Conservation (phyloP, 2,113 vertebrate species). For the Scomber scombrus region DNA sequence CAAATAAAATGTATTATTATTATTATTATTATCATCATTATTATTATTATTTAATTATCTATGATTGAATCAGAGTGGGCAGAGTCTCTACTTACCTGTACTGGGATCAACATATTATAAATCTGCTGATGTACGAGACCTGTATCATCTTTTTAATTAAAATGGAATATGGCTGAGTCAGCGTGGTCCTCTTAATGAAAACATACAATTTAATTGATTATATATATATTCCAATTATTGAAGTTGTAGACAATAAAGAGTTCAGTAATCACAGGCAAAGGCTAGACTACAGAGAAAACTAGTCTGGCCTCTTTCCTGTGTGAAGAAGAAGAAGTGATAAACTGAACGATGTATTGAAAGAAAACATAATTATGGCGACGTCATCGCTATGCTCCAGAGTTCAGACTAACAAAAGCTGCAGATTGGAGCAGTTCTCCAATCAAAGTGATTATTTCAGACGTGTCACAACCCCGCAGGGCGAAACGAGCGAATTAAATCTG, state of each 20-base stretch:
- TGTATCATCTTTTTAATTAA: constrained; percentile 42
- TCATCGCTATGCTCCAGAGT: neutral
- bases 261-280: neutral
- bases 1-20: no score
- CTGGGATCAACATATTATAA: constrained; percentile 6
- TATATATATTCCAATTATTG: neutral
- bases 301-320: neutral
- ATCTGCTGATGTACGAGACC: neutral
- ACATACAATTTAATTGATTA: neutral
- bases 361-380: neutral
- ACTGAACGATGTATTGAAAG: neutral
- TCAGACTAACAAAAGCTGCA: neutral
- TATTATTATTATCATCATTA: no score
- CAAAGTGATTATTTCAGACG: neutral
- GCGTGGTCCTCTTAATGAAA: neutral
- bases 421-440: constrained; percentile 1
- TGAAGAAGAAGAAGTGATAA: neutral
- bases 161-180: neutral
- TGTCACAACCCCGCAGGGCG: neutral
- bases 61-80: constrained; percentile 7
- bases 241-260: no score
- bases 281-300: neutral
- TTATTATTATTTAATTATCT: constrained; percentile 27
- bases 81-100: constrained; percentile 8
- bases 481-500: neutral